Base-by-base conservation (phyloP, 1,140 invertebrate species). In the Ceratina japonica region DNA sequence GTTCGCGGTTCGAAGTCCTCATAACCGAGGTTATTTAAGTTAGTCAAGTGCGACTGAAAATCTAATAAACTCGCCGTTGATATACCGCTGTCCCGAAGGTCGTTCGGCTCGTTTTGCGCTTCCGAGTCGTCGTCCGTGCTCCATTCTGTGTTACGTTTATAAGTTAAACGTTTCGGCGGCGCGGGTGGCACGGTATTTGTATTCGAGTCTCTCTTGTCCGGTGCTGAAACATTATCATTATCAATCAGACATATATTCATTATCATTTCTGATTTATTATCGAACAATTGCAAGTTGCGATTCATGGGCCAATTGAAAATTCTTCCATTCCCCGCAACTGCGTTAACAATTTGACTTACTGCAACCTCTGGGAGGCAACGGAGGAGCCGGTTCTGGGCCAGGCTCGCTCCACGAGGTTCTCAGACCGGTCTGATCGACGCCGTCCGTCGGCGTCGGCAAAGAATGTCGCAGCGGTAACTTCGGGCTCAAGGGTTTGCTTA, bases 371-470 rank as follows among this genome's bases (percentile, higher is more conserved):
- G 94, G 94, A 37, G 94, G 94, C 72, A 95, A 84, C 0, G 94
- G 94, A 4, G 94, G 94, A 0, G 94, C 94, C 78, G 94, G 93
- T 73, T 94, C 94, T 3, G 89, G 84, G 7, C 92, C 91, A 62
- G 92, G 90, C 80, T 95, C 94, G 51, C 94, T 93, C 94, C 94
- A 95, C 0, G 94, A 94, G 75, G 93, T 95, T 51, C 94, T 90
- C 70, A 93, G 81, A 44, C 89, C 91, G 2, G 87, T 87, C 70
- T 92, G 91, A 70, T 93, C 93, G 0, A 86, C 87, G 1, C 87
- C 88, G 15, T 92, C 92, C 0, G 90, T 92, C 2, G 92, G 91
- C 13, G 92, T 93, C 4, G 93, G 91, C 72, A 93, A 87, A 7
- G 93, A 93, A 86, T 94, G 93, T 52, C 94, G 91, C 12, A 94